These are phyloP conservation scores for Ascaphus truei DNA, from an alignment of 2,113 vertebrate species.

Conservation along the genomic window DNA sequence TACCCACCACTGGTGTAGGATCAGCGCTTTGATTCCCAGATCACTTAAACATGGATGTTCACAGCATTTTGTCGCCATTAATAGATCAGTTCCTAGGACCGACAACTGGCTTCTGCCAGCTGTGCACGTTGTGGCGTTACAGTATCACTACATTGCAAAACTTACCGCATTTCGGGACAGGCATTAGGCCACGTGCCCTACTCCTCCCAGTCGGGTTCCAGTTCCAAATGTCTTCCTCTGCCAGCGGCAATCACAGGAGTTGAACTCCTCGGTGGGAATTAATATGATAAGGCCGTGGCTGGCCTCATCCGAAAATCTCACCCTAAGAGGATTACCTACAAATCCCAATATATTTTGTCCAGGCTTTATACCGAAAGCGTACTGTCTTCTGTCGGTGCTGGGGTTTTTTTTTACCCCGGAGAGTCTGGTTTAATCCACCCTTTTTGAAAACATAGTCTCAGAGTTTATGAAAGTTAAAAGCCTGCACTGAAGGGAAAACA, in stretches of 20 bases:
- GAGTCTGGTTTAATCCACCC: background rate
- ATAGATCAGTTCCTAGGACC: no score
- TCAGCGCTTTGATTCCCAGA: no score
- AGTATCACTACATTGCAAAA: no score
- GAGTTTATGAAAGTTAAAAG: constrained; percentile 11
- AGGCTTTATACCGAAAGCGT: constrained; percentile 22
- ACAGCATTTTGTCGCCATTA: no score
- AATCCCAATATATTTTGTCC: constrained; percentile 15
- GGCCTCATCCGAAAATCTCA: constrained; percentile 33
- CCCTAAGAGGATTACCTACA: constrained; percentile 22
- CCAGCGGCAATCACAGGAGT: background rate
- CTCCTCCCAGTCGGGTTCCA: no score
- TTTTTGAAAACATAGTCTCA: background rate
- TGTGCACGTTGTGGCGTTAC: no score
- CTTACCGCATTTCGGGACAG: no score
- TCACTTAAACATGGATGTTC: no score
- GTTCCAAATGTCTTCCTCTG: background rate
- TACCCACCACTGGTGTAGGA: no score
- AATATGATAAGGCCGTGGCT: constrained; percentile 24
- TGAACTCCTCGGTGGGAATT: constrained; percentile 15
- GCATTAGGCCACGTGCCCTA: no score
- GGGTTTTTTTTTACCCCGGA: background rate
- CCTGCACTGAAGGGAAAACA: background rate
- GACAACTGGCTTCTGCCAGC: no score
- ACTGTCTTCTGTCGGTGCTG: constrained; percentile 10